These are phyloP conservation scores for Pangasius djambal DNA, from an alignment of 2,797 vertebrate genomes.

Conservation along the genomic window DNA sequence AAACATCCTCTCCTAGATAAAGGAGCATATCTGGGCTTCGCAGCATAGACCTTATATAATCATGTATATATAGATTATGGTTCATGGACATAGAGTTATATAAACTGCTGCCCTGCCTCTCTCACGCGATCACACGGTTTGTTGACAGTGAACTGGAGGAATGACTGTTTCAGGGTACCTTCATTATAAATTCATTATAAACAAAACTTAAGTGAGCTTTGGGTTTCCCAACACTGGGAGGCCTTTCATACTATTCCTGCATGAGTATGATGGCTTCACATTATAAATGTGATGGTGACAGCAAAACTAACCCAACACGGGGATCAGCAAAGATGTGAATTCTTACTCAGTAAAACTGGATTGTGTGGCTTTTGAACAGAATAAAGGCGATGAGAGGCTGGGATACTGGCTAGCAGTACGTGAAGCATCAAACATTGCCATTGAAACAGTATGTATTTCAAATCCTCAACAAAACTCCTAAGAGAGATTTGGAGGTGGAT, in stretches of 20 bases:
- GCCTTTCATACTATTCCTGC: background rate
- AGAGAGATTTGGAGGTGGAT: background rate
- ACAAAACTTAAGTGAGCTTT: background rate
- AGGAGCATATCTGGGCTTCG: background rate
- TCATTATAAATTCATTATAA: background rate
- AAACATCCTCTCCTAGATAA: background rate
- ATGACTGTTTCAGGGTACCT: background rate
- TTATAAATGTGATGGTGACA: background rate
- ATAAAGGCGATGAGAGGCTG: background rate
- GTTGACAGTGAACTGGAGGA: background rate
- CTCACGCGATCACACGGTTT: background rate
- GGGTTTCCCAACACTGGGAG: background rate
- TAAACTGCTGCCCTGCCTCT: background rate
- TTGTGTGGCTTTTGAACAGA: background rate
- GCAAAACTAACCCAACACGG: background rate
- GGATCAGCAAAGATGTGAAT: background rate
- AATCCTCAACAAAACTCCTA: background rate
- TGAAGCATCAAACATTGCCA: background rate
- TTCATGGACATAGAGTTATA: background rate
- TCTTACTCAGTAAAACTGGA: background rate
- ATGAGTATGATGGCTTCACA: background rate
- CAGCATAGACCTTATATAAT: constrained; percentile 6
- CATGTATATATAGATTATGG: background rate
- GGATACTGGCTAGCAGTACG: background rate
- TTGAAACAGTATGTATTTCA: background rate